Base-by-base conservation (phyloP, 2,888 invertebrate species). In the Lampropteryx suffumata region DNA sequence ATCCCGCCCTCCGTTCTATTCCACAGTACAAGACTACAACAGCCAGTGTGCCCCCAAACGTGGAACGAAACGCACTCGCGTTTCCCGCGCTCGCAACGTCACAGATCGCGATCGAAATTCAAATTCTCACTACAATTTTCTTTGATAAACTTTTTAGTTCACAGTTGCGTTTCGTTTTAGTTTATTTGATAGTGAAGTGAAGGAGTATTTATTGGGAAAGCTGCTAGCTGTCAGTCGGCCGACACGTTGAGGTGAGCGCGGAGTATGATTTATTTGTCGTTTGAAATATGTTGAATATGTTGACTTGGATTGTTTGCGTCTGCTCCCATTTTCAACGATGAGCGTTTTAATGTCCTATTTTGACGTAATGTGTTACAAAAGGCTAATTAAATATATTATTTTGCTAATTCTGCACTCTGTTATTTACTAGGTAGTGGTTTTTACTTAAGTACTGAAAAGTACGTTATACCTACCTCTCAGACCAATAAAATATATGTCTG, bases 151-250 rank as follows among this genome's bases (percentile, higher is more conserved):
- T 55, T 59, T 59, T 62, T 54, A 27, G 21, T 50, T 43, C 47
- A 45, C 33, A 53, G 54, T 54, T 56, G 47, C 52, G 55, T 53
- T 50, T 30, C 33, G 52, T 59, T 56, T 33, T 24, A 52, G 64
- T 76, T 74, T 74, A 69, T 70, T 64, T 56, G 46, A 17, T 57
- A 3, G 71, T 70, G 74, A 68, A 76, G 74, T 73, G 69, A 64
- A 30, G 30, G 14, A 36, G 29, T 29, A n/a, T n/a, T n/a, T n/a
- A n/a, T 68, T 61, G 57, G 63, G 67, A 66, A 73, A 69, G 68
- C 79, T 77, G 80, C 57, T 69, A 53, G 70, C 73, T 75, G 82
- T 81, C 79, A 78, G 73, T 81, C 79, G 82, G 84, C 84, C 12
- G 83, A 79, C 80, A 67, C 73, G 76, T 71, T 65, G 77, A 81